Conservation (phyloP, 1,140 invertebrate genomes). For the Mactra quadrangularis region DNA sequence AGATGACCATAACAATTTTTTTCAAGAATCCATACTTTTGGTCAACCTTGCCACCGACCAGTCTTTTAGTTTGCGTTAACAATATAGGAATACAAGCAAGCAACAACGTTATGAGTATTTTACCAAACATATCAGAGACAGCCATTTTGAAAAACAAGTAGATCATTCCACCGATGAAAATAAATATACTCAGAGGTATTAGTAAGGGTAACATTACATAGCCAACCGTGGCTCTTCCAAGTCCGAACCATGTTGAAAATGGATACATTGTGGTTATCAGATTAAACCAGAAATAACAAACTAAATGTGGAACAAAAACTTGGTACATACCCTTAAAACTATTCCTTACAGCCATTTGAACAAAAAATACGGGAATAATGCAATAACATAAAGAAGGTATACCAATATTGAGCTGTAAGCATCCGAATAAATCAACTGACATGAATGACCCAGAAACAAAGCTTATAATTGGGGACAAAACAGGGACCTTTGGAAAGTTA, state of each 20-base stretch:
- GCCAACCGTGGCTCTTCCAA: conserved; percentile 89
- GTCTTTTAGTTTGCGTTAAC: conserved; percentile 74
- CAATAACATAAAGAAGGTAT: conserved; percentile 90
- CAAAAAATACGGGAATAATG: conserved; percentile 89
- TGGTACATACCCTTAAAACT: conserved; percentile 91
- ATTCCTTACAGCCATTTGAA: conserved; percentile 89
- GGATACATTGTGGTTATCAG: conserved; percentile 83
- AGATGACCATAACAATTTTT: conserved; percentile 75
- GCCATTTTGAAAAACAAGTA: conserved; percentile 69
- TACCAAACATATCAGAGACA: conserved; percentile 75
- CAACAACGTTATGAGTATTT: conserved; percentile 73
- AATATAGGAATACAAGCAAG: conserved; percentile 72
- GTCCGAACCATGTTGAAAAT: conserved; percentile 90
- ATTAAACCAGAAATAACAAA: conserved; percentile 94
- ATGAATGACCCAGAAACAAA: conserved; percentile 72
- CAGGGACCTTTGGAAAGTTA: conserved; percentile 80
- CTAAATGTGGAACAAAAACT: conserved; percentile 91
- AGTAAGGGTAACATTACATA: conserved; percentile 77
- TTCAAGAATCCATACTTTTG: conserved; percentile 69
- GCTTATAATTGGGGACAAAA: conserved; percentile 66
- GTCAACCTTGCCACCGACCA: conserved; percentile 74
- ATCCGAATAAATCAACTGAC: conserved; percentile 68
- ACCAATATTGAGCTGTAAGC: conserved; percentile 75
- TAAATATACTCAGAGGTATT: conserved; percentile 71
- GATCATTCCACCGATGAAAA: conserved; percentile 61